Evolutionary conservation across 2,797 vertebrate species (phyloP).

Genomic region (Cynopterus sphinx): DNA sequence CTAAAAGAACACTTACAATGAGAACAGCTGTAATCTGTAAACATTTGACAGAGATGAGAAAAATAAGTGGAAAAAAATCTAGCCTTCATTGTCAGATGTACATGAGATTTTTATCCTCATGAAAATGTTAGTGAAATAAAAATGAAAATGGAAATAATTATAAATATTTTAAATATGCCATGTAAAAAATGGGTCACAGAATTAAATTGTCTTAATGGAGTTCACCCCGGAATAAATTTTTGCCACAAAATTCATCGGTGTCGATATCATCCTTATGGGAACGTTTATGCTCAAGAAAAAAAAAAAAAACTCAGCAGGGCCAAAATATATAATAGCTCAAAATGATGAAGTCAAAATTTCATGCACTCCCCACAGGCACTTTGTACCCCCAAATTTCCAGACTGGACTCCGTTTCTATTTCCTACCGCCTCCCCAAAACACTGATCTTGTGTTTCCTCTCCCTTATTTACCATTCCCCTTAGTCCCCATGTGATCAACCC

Average conservation of each 20-base stretch:
- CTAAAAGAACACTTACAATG: neutral
- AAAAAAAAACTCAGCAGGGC: neutral
- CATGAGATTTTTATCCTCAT: neutral
- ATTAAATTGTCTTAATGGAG: neutral
- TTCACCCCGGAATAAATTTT: neutral
- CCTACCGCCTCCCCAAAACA: neutral
- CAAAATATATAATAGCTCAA: neutral
- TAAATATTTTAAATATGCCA: slow-evolving; percentile 27
- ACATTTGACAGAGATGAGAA: neutral
- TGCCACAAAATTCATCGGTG: neutral
- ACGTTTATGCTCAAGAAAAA: neutral
- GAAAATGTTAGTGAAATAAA: slow-evolving; percentile 25
- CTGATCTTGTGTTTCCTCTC: neutral
- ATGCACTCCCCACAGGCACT: neutral
- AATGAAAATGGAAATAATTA: neutral
- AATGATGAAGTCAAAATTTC: neutral
- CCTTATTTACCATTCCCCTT: neutral
- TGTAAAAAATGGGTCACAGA: neutral
- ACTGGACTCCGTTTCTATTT: neutral
- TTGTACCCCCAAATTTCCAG: neutral
- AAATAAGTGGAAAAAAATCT: slow-evolving; percentile 6
- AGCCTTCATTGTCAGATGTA: neutral
- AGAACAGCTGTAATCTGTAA: neutral
- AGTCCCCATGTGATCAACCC: neutral
- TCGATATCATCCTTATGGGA: neutral